Evolutionary conservation across 2,888 invertebrate genomes (phyloP), one percentile per base, ranked within the genome.

Genomic region (Frankliniella fusca): DNA sequence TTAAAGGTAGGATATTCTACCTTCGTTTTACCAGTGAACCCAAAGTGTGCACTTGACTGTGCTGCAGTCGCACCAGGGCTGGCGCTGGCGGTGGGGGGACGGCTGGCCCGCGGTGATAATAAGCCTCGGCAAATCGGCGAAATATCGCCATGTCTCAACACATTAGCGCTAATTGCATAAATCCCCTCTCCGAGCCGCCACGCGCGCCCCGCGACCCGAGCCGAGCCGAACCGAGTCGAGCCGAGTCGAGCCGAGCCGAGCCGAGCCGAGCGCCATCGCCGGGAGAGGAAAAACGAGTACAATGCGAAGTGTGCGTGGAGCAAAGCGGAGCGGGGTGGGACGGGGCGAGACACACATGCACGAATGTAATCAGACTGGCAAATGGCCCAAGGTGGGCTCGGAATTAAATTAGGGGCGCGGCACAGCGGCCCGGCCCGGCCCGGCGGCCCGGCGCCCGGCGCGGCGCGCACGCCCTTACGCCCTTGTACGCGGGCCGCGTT

Each of bases 81-180:
- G n/a, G n/a, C n/a, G n/a, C n/a, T n/a, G 50, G 50, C 9, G 50
- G 50, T 11, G 50, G 50, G 50, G 50, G 50, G 50, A 15, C 10
- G 54, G 54, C 10, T n/a, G 23, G 23, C 23, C 11, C 12, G 70
- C 70, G 38, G 38, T 38, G 38, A 38, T 38, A 38, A 38, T 38
- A 38, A 38, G 38, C 38, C 38, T 38, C 38, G 70, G 27, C 27
- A 27, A 76, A 76, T 76, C 70, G 70, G 70, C 70, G 27, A 76
- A 76, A 76, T 76, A 76, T 76, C 70, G 27, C 70, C 70, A 27
- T 76, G 23, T 76, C 70, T 76, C 23, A 70, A 76, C 70, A 76
- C 70, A 76, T 76, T 76, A 76, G 27, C 27, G 70, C 27, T 76
- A 76, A 76, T 76, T 76, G 70, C 70, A 76, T 76, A 76, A 76